Percentiles rank a stretch among this genome's conserved stretches.
Conservation (phyloP, 2,113 vertebrate genomes). For the Chelonoidis abingdonii region DNA sequence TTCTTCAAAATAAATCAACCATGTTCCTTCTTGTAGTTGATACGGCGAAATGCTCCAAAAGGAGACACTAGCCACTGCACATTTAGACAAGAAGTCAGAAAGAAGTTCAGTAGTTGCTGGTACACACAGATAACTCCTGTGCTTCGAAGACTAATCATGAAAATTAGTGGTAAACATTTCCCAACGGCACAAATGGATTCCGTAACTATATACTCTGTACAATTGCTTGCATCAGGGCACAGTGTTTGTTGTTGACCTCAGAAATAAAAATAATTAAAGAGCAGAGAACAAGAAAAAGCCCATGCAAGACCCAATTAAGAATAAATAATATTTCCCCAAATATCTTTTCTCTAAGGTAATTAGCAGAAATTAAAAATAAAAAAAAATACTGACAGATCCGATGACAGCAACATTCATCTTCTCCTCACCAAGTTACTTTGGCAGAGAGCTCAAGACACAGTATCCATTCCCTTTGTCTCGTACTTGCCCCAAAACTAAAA, state of each 20-base stretch:
- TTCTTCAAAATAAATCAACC: not conserved
- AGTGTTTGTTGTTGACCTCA: not conserved
- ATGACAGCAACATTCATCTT: not conserved
- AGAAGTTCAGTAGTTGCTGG: not conserved
- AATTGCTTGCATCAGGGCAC: not conserved
- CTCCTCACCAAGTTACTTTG: not conserved
- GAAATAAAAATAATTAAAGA: not conserved
- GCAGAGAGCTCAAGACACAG: not conserved
- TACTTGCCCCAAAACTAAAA: not conserved
- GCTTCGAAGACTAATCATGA: not conserved
- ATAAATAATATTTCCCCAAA: not conserved
- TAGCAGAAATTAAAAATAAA: not conserved
- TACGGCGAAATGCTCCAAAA: slow-evolving; percentile 27
- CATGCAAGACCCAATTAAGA: not conserved
- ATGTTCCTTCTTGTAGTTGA: not conserved
- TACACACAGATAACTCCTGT: not conserved
- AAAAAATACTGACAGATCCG: not conserved
- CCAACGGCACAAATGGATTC: not conserved
- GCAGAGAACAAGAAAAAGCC: not conserved
- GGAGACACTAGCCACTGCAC: not conserved
- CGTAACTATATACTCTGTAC: not conserved
- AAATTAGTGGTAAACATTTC: not conserved
- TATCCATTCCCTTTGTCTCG: not conserved
- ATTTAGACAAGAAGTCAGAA: not conserved
- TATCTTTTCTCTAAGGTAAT: not conserved